Conservation (phyloP, 1,140 invertebrate genomes). For the Musca domestica region DNA sequence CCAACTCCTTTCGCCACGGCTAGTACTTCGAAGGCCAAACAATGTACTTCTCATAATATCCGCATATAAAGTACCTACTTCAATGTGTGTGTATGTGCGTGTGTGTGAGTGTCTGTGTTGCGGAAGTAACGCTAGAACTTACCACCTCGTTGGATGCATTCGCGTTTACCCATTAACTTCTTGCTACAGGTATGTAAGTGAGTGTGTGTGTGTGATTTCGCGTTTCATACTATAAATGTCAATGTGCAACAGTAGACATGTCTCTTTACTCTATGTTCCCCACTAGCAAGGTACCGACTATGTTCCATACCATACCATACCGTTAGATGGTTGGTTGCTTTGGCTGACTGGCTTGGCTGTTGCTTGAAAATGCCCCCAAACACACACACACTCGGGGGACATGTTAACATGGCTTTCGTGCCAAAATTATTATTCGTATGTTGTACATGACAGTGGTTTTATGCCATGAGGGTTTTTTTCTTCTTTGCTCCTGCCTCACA, state of each 20-base stretch:
- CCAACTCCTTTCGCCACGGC: too few species aligned
- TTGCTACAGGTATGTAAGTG: not conserved
- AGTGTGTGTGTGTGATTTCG: not conserved
- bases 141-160: conserved; percentile 10
- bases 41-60: too few species aligned
- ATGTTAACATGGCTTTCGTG: conserved; percentile 54
- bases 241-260: not conserved
- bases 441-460: conserved; percentile 36
- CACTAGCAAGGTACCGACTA: not conserved
- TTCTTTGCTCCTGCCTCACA: too few species aligned
- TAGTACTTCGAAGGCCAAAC: too few species aligned
- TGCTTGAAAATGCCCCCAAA: not conserved
- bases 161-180: not conserved
- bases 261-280: not conserved
- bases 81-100: not conserved
- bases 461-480: too few species aligned
- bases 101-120: not conserved
- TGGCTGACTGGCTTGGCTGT: not conserved
- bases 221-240: conserved; percentile 9
- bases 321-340: not conserved
- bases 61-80: too few species aligned
- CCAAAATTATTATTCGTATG: conserved; percentile 51
- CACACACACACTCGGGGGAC: conserved; percentile 41
- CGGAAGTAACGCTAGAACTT: conserved; percentile 17
- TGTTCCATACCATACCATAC: not conserved